Evolutionary conservation across 2,797 vertebrate species (phyloP).

Genomic region (Gephyroberyx darwinii): DNA sequence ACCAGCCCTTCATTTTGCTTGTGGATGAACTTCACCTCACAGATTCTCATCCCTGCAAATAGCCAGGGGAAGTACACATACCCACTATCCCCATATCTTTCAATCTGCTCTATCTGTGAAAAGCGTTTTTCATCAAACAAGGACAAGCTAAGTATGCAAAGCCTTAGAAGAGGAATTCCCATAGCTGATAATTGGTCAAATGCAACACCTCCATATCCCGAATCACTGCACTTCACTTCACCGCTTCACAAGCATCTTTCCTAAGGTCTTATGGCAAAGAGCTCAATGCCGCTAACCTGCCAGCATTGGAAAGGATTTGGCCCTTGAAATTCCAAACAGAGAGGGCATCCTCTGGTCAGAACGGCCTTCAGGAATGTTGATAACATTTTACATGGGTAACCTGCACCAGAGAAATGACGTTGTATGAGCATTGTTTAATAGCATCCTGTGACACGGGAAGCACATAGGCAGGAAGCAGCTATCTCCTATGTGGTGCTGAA

Average conservation of each 20-base stretch:
- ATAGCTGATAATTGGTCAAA: conserved; percentile 6
- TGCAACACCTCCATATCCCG: background rate
- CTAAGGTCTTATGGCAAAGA: conserved; percentile 1
- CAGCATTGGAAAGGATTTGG: conserved; percentile 18
- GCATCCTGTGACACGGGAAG: conserved; percentile 69
- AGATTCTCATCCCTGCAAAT: conserved; percentile 9
- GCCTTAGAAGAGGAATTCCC: background rate
- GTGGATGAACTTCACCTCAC: conserved; percentile 1
- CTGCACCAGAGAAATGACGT: conserved; percentile 44
- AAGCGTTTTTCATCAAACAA: too few species aligned
- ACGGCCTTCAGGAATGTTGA: conserved; percentile 25
- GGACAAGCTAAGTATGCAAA: too few species aligned
- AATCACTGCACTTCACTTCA: conserved; percentile 4
- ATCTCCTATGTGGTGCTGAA: conserved; percentile 62
- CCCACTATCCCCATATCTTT: too few species aligned
- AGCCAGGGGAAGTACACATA: background rate
- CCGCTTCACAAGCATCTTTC: conserved; percentile 10
- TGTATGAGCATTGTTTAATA: conserved; percentile 58
- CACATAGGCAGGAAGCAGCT: conserved; percentile 65
- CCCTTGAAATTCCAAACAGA: conserved; percentile 37
- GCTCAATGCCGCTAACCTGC: background rate
- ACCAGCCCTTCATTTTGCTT: conserved; percentile 4
- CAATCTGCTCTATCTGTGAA: too few species aligned
- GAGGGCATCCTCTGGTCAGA: conserved; percentile 4
- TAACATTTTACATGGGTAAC: conserved; percentile 30